phyloP scores from a whole-genome alignment of 2,113 vertebrate species.

The Ophthalmolycus amberensis region DNA sequence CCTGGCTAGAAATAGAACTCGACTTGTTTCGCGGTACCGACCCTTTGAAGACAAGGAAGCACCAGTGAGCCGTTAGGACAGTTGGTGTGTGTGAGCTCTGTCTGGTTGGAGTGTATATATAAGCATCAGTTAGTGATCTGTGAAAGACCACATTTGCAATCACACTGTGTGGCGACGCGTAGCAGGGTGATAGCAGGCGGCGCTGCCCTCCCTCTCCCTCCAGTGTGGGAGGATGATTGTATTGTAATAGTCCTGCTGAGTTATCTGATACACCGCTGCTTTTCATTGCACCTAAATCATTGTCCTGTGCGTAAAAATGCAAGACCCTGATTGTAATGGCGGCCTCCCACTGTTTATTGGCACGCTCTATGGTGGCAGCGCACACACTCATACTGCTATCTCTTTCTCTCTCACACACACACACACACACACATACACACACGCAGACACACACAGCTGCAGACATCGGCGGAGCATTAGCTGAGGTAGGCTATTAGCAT shows the following conservation, averaged over 20 bases:
- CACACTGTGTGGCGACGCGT: background rate
- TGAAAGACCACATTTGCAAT: slow-evolving; percentile 17
- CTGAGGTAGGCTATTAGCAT: slow-evolving; percentile 51
- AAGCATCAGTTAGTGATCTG: slow-evolving; percentile 25
- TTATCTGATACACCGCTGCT: slow-evolving; percentile 28
- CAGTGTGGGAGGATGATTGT: slow-evolving; percentile 32
- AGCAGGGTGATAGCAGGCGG: slow-evolving; percentile 11
- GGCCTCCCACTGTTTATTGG: slow-evolving; percentile 40
- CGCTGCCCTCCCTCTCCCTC: background rate
- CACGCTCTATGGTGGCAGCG: background rate
- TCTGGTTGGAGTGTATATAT: background rate
- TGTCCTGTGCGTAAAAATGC: slow-evolving; percentile 49
- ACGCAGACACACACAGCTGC: slow-evolving; percentile 21
- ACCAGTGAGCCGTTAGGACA: background rate
- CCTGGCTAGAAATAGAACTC: background rate
- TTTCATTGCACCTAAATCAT: slow-evolving; percentile 50
- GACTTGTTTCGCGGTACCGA: background rate
- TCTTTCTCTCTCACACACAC: slow-evolving; percentile 1
- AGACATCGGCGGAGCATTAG: slow-evolving; percentile 38
- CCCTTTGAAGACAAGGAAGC: background rate
- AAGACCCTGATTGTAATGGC: slow-evolving; percentile 60
- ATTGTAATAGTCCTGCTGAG: slow-evolving; percentile 35
- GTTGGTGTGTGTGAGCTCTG: background rate
- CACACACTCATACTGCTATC: slow-evolving; percentile 20
- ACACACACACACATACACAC: slow-evolving; percentile 11